Evolutionary conservation across 2,888 invertebrate genomes (phyloP), one percentile per base, ranked within the genome.

Genomic region (Synanthedon tipuliformis): DNA sequence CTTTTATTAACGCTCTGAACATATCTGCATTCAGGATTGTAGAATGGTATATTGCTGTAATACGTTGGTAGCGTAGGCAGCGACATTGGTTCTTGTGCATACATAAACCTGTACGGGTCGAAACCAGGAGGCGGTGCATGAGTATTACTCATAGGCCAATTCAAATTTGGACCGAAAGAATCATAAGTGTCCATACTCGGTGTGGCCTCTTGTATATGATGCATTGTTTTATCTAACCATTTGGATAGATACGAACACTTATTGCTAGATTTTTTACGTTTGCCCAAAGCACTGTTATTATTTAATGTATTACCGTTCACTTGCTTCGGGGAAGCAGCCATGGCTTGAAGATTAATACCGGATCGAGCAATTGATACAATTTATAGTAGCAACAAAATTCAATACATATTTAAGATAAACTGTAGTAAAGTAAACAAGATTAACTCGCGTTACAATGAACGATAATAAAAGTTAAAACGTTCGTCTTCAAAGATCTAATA

Each of bases 31-130:
- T 84, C 84, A 7, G 78, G 73, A n/a, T 73, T 73, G 51, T 75
- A 77, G 40, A 63, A 55, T 5, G 70, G 71, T 53, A 81, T 75
- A 59, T 70, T 77, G 11, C 80, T 81, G 68, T 88, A 90, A 64
- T 89, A 89, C 8, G 89, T 73, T 4, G 90, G 89, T 59, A 91
- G 88, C 60, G 90, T 82, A 13, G 92, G 92, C 58, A 92, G 75
- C 8, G 92, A 91, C 74, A 90, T 83, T 0, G 92, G 91, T 69
- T 92, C 92, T 55, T 89, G 77, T 4, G 89, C 73, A 62, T 89
- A 88, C 50, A 89, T 83, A 59, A 89, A 88, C 52, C 90, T 78
- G 55, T 88, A 86, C 53, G 89, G 76, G 55, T 87, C 86, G 63
- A 71, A 81, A 8, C 80, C 82, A 50, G 86, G 79, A 50, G 86